phyloP scores from a whole-genome alignment of 2,113 vertebrate genomes.

The Elanus axillaris region DNA sequence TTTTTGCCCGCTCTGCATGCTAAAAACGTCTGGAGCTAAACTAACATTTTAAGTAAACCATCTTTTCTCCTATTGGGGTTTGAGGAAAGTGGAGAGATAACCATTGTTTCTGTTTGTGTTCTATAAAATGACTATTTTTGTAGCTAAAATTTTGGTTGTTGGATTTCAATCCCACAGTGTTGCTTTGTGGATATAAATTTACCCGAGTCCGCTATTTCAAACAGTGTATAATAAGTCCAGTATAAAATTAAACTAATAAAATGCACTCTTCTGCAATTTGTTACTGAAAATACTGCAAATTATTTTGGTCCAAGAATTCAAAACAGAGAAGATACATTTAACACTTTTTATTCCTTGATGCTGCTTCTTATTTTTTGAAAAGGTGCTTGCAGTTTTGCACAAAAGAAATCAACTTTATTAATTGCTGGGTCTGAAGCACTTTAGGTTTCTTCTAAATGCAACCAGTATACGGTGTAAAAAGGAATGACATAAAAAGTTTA shows the following conservation, averaged over 20 bases:
- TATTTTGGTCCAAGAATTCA: conserved; percentile 31
- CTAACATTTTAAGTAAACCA: neutral
- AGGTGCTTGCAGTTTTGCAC: conserved; percentile 55
- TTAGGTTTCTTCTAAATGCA: conserved; percentile 6
- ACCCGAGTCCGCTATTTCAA: conserved; percentile 59
- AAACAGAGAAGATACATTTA: neutral
- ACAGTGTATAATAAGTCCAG: conserved; percentile 8
- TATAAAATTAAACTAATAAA: conserved; percentile 56
- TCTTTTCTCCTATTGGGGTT: conserved; percentile 1
- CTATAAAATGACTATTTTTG: conserved; percentile 54
- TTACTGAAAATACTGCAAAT: neutral
- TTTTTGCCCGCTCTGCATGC: conserved; percentile 51
- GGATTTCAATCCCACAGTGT: conserved; percentile 15
- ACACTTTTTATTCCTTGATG: neutral
- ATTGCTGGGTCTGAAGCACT: conserved; percentile 50
- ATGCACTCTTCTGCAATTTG: neutral
- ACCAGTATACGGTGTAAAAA: neutral
- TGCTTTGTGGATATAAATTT: conserved; percentile 28
- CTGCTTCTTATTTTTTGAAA: conserved; percentile 14
- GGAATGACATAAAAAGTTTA: neutral
- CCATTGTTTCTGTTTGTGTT: neutral
- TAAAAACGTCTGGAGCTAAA: conserved; percentile 43
- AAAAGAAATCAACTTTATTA: neutral
- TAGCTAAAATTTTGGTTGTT: conserved; percentile 6
- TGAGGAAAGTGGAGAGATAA: neutral